These are phyloP conservation scores for Catocala sponsa DNA, from an alignment of 2,888 invertebrate species.

Conservation along the genomic window DNA sequence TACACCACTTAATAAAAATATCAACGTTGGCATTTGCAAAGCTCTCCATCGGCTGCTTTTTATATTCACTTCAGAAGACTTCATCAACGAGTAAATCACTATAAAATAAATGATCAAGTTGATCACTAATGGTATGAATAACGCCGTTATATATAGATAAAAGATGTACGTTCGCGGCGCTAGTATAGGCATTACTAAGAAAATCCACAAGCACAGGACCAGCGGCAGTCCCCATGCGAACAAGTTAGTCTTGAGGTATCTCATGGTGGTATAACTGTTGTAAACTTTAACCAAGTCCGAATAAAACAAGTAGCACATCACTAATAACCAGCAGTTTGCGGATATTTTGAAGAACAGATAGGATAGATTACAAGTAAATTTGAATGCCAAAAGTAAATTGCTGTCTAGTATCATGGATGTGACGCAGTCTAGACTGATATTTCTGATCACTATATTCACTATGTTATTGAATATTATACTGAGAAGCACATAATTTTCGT, in stretches of 20 bases:
- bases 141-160: background rate
- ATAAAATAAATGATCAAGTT: slow-evolving; percentile 24
- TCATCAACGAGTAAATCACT: slow-evolving; percentile 21
- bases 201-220: background rate
- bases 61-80: background rate
- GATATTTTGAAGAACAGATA: slow-evolving; percentile 28
- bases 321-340: slow-evolving; percentile 27
- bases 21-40: slow-evolving; percentile 24
- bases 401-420: too few species aligned
- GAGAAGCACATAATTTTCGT: slow-evolving; percentile 36
- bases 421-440: background rate
- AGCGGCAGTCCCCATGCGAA: slow-evolving; percentile 26
- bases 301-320: slow-evolving; percentile 34
- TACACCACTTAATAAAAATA: slow-evolving; percentile 30
- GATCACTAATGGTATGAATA: slow-evolving; percentile 15
- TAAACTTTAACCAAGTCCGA: slow-evolving; percentile 30
- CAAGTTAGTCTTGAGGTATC: slow-evolving; percentile 21
- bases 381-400: background rate
- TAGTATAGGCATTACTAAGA: slow-evolving; percentile 7
- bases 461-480: slow-evolving; percentile 23
- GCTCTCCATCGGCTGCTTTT: background rate
- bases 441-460: slow-evolving; percentile 5
- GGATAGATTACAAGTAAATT: background rate
- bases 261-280: slow-evolving; percentile 3
- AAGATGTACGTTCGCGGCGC: too few species aligned